Evolutionary conservation across 53 echinoderm and acorn worm species (phyloP), one percentile per base, ranked within the genome.

Genomic region (Crossaster papposus): DNA sequence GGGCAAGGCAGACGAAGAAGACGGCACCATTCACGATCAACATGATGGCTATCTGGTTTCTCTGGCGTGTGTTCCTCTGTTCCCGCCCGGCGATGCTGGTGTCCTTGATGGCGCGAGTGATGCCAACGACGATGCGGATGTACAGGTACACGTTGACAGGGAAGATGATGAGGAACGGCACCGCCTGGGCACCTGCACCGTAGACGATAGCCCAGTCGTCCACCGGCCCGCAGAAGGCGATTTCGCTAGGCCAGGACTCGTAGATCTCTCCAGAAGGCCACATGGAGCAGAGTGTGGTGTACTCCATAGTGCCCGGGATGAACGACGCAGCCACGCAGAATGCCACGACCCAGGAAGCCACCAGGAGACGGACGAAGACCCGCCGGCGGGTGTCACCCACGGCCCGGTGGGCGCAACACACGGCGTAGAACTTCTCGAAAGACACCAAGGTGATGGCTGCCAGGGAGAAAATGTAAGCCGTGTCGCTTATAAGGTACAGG

Each of bases 401-500:
- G 65, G 83, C 83, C 29, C 29, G 83, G 68, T 83, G 70, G n/a
- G 83, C 83, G 6, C 36, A 83, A 26, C 83, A 83, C 70, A 83
- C 83, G n/a, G 68, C 83, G 44, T 83, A 83, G 70, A 83, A 83
- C 83, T 83, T 83, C 70, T 83, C 70, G 50, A 83, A 83, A 13
- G 83, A 83, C 70, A 83, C 83, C 68, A 83, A 38, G 14, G 83
- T 83, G 65, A 83, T 83, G 15, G 30, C 83, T 20, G 83, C 83
- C 50, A 83, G 15, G 83, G 83, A 83, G 83, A 83, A 70, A 24
- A 83, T 1, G 18, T 51, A 83, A 18, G 83, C 83, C 28, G 83
- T 83, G 50, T 83, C 83, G 29, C 83, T 83, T 50, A 83, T 83
- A 51, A 83, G 83, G 33, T 83, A 83, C 37, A 83, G n/a, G 14